These are phyloP conservation scores for Petroica traversi DNA, from an alignment of 2,113 vertebrate species.

Conservation along the genomic window DNA sequence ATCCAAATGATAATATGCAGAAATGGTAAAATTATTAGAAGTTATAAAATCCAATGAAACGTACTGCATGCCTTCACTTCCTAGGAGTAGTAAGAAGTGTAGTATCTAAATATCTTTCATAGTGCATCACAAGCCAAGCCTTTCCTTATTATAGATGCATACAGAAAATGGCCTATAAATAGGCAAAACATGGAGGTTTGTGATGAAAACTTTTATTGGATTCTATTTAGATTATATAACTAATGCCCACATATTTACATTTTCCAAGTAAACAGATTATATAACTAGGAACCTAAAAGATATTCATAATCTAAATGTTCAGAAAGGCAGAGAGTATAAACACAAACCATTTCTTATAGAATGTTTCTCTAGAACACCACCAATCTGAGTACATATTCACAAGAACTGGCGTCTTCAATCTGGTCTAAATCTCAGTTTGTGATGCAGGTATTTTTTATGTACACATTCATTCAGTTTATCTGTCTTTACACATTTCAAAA, in stretches of 20 bases:
- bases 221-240: conserved; percentile 58
- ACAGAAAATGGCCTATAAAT: neutral
- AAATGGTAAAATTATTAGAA: neutral
- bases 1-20: neutral
- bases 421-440: neutral
- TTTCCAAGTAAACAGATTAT: conserved; percentile 63
- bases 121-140: neutral
- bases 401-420: neutral
- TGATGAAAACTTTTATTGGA: conserved; percentile 1
- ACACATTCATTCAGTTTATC: neutral
- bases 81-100: neutral
- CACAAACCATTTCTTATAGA: neutral
- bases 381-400: neutral
- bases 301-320: conserved; percentile 30
- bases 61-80: neutral
- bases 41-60: neutral
- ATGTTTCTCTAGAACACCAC: neutral
- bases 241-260: conserved; percentile 39
- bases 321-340: conserved; percentile 6
- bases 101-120: neutral
- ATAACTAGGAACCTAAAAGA: conserved; percentile 44
- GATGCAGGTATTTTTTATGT: neutral
- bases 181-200: neutral
- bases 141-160: neutral
- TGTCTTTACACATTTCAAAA: neutral